Percentiles rank a stretch among this genome's conserved stretches.
phyloP scores from a whole-genome alignment of 2,113 vertebrate species.

The Chaetorhynchus papuensis region DNA sequence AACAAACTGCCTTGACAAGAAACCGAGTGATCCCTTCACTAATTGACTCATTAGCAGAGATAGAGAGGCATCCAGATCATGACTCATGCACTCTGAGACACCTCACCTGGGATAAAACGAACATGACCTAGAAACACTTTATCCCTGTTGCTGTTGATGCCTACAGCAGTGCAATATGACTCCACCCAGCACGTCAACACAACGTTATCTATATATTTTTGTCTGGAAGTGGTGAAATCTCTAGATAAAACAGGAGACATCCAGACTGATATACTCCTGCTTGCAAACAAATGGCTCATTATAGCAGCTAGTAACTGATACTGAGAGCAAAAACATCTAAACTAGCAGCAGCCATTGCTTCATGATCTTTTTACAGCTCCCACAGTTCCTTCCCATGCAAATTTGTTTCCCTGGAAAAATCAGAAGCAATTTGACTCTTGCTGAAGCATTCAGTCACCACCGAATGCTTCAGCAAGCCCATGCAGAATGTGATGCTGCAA shows the following conservation, averaged over 20 bases:
- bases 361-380: neutral
- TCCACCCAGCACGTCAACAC: neutral
- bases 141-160: neutral
- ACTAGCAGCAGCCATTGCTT: neutral
- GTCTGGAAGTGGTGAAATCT: slow-evolving; percentile 7
- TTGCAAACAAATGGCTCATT: neutral
- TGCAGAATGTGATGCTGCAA: neutral
- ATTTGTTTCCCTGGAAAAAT: neutral
- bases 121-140: neutral
- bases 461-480: neutral
- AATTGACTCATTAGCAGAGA: slow-evolving; percentile 2
- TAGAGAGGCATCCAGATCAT: neutral
- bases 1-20: neutral
- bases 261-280: neutral
- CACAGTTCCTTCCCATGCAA: neutral
- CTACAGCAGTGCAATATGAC: neutral
- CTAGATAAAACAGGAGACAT: slow-evolving; percentile 10
- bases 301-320: neutral
- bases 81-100: neutral
- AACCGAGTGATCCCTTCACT: neutral
- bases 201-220: neutral
- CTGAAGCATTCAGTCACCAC: neutral
- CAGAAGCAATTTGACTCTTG: neutral
- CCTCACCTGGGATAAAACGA: neutral
- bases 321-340: neutral